Evolutionary conservation across 2,888 invertebrate species (phyloP).

Genomic region (Caenorhabditis sulstoni): DNA sequence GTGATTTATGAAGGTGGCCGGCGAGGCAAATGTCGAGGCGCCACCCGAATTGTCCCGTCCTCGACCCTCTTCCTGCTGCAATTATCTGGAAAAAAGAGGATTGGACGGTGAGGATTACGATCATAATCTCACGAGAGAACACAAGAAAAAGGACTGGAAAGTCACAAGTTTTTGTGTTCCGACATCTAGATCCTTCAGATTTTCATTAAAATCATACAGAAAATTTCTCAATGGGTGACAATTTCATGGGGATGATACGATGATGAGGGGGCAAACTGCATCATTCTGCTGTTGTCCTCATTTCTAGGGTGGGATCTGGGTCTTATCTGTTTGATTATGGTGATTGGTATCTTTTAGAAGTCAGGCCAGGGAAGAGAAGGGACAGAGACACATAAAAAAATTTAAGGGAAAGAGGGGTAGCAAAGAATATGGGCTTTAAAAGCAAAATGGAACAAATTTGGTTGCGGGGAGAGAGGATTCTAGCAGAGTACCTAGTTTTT

Average conservation of each 20-base stretch:
- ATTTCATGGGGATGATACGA: too few relatives aligned
- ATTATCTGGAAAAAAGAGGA: constrained; percentile 2
- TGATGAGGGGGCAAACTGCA: too few relatives aligned
- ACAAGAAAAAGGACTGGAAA: background rate
- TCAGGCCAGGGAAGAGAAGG: too few relatives aligned
- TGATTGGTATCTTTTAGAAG: too few relatives aligned
- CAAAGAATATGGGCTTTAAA: constrained; percentile 20
- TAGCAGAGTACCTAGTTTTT: constrained; percentile 14
- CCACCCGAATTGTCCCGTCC: too few relatives aligned
- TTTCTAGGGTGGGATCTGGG: too few relatives aligned
- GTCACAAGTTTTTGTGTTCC: constrained; percentile 10
- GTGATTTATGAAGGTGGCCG: too few relatives aligned
- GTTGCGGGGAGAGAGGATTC: background rate
- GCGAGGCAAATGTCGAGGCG: constrained; percentile 1
- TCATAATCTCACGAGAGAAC: constrained; percentile 4
- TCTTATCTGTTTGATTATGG: too few relatives aligned
- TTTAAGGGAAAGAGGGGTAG: background rate
- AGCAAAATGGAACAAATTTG: constrained; percentile 25
- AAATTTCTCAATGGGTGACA: too few relatives aligned
- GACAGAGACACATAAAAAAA: constrained; percentile 17
- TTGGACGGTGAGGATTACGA: constrained; percentile 3
- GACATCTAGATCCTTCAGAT: too few relatives aligned
- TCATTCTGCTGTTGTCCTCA: too few relatives aligned
- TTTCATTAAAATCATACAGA: too few relatives aligned
- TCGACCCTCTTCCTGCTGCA: background rate